A percentile compares a stretch with the other conserved stretches of the same genome.
These are phyloP conservation scores for Mamestra brassicae DNA, from an alignment of 2,888 invertebrate species.

Conservation along the genomic window DNA sequence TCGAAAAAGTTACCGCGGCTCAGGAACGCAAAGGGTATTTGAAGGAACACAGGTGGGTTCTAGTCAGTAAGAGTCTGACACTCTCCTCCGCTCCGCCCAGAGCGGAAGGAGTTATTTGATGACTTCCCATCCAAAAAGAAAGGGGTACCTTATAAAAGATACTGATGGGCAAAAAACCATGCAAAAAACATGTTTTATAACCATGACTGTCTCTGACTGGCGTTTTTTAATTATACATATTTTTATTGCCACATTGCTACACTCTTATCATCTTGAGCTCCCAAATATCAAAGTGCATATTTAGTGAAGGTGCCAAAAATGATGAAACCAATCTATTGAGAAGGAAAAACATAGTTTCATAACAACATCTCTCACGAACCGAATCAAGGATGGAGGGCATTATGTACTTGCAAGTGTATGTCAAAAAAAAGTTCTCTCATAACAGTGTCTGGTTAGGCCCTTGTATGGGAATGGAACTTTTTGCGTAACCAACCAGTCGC, in stretches of 20 bases:
- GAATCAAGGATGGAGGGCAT: slow-evolving; percentile 35
- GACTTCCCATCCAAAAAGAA: no score
- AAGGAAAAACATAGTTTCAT: slow-evolving; percentile 27
- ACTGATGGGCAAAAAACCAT: no score
- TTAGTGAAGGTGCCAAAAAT: slow-evolving; percentile 4
- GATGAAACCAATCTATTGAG: slow-evolving; percentile 12
- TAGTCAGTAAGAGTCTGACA: no score
- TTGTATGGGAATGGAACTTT: slow-evolving; percentile 53
- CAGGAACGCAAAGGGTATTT: no score
- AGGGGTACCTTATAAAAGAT: not conserved
- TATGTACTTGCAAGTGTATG: slow-evolving; percentile 27
- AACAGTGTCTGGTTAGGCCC: slow-evolving; percentile 38
- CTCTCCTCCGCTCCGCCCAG: no score
- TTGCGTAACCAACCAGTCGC: slow-evolving; percentile 62
- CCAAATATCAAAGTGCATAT: slow-evolving; percentile 1
- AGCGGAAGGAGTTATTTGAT: no score
- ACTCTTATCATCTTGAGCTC: not conserved
- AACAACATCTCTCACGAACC: slow-evolving; percentile 36
- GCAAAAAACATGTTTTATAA: no score
- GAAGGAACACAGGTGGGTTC: no score
- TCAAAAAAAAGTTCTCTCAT: slow-evolving; percentile 49
- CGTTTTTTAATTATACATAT: no score
- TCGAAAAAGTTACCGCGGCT: no score
- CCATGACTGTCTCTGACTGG: no score
- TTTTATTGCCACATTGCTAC: no score